Evolutionary conservation across 2,888 invertebrate species (phyloP), one percentile per base, ranked within the genome.

Genomic region (Drosophila koepferae): DNA sequence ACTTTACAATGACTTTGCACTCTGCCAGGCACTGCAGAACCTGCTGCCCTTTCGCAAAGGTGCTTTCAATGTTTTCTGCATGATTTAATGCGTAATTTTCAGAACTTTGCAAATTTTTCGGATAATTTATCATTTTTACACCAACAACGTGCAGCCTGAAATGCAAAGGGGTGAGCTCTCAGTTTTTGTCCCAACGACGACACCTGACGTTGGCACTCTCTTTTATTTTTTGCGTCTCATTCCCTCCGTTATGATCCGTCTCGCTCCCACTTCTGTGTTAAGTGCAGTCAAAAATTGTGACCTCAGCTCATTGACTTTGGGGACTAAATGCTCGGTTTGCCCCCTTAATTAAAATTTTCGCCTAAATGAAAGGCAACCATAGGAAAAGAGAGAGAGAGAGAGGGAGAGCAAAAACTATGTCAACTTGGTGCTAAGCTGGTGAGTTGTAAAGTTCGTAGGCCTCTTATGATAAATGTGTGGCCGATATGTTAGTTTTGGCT

Each of bases 11-110:
- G 88, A 90, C 86, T 88, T 87, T 74, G 74, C 82, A 80, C 74
- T 70, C 66, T 67, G 53, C 44, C 53, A 51, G 34, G 48, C 53
- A 43, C 54, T 36, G 46, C 58, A 44, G 46, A 28, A 12, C 41
- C 62, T 34, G 44, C 49, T 41, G 56, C 16, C 46, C 46, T 14
- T 20, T 20, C 49, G 31, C 36, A 63, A 68, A 60, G 55, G 62
- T 69, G 77, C 75, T 70, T 10, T 31, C 48, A 64, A 71, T 64
- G 74, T 69, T 82, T 85, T 72, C 83, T 81, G 73, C 83, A 90
- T 87, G 86, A 87, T 87, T 87, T 87, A 87, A 90, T 86, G 89
- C 83, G 77, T 90, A 90, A 90, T 88, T 86, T 85, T 89, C 82
- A 86, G 72, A 82, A 90, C 72, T 90, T 86, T 85, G 88, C 83